Evolutionary conservation across 2,113 vertebrate genomes (phyloP).

Genomic region (Lampris megalopsis): DNA sequence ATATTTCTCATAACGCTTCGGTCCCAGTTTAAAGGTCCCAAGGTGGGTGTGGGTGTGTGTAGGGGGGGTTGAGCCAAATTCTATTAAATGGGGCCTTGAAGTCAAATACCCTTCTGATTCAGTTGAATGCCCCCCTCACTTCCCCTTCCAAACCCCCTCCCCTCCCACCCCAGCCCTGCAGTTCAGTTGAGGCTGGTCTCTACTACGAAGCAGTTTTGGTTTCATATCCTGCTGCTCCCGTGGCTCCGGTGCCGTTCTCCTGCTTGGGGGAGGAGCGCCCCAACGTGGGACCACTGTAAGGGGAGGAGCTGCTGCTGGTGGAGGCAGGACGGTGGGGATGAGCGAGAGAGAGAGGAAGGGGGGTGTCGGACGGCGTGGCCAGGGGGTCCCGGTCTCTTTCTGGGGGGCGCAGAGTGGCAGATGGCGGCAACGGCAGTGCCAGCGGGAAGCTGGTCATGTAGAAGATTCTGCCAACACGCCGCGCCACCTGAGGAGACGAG

Average conservation of each 20-base stretch:
- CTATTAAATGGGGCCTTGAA: constrained; percentile 17
- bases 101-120: constrained; percentile 35
- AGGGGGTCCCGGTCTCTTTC: constrained; percentile 80
- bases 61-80: constrained; percentile 14
- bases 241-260: constrained; percentile 85
- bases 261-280: constrained; percentile 88
- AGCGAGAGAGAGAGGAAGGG: constrained; percentile 55
- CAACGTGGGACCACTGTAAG: constrained; percentile 78
- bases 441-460: constrained; percentile 96
- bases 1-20: constrained; percentile 37
- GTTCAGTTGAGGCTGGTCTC: not conserved
- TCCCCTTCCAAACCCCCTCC: constrained; percentile 10
- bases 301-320: constrained; percentile 85
- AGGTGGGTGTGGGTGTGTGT: not conserved
- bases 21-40: constrained; percentile 41
- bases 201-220: constrained; percentile 87
- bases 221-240: constrained; percentile 77
- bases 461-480: constrained; percentile 91
- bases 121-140: constrained; percentile 24
- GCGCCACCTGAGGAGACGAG: constrained; percentile 86
- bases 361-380: constrained; percentile 70
- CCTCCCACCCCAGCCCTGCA: constrained; percentile 17
- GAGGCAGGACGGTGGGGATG: constrained; percentile 82
- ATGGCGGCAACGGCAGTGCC: constrained; percentile 91
- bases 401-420: constrained; percentile 76